Percentiles rank a stretch among this genome's conserved stretches.
These are phyloP conservation scores for Scartelaos histophorus DNA, from an alignment of 2,113 vertebrate species.

Conservation along the genomic window DNA sequence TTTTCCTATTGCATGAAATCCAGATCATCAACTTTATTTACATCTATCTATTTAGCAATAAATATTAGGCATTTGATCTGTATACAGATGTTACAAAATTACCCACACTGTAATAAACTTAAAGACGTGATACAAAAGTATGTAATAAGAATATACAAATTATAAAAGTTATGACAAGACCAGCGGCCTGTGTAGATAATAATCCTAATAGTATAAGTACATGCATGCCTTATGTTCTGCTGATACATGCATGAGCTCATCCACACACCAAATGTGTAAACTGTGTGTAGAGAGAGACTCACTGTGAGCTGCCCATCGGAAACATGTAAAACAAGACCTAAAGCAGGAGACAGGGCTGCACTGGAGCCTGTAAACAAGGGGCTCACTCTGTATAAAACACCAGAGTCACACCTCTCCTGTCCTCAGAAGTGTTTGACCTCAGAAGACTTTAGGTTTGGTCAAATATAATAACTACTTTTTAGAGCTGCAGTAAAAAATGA, in stretches of 20 bases:
- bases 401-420: background rate
- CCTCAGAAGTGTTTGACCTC: background rate
- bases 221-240: background rate
- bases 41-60: slow-evolving; percentile 21
- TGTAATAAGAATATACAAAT: slow-evolving; percentile 31
- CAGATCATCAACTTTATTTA: slow-evolving; percentile 24
- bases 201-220: background rate
- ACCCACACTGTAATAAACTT: slow-evolving; percentile 5
- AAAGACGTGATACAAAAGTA: slow-evolving; percentile 13
- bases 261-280: slow-evolving; percentile 2
- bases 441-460: too few species aligned
- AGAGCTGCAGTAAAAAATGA: background rate
- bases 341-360: background rate
- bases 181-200: background rate
- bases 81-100: slow-evolving; percentile 3
- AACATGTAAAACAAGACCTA: background rate
- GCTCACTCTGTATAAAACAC: background rate
- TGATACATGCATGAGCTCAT: background rate
- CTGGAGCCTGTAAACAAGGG: background rate
- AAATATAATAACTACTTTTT: background rate
- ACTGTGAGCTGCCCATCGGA: slow-evolving; percentile 1
- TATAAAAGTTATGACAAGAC: slow-evolving; percentile 8
- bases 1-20: background rate
- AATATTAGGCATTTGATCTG: slow-evolving; percentile 12
- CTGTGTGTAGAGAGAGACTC: background rate